A percentile compares a stretch with the other conserved stretches of the same genome.
Conservation (phyloP, 2,888 invertebrate species). For the Emmelina monodactyla region DNA sequence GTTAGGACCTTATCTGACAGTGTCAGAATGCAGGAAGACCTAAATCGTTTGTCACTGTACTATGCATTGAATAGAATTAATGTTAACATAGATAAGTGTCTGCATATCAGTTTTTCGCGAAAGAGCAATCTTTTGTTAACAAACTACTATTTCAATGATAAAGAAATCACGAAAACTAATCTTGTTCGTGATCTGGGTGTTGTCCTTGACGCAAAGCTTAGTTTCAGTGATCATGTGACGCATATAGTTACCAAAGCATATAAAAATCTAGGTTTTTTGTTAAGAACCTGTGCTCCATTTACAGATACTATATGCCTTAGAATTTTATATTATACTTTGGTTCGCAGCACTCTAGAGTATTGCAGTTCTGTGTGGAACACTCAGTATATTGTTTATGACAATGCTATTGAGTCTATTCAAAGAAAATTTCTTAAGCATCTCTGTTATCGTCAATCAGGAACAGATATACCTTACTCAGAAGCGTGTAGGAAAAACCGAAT, state of each 20-base stretch:
- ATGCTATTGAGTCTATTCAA: slow-evolving; percentile 2
- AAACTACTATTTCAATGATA: not conserved
- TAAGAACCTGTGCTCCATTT: slow-evolving; percentile 1
- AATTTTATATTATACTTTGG: slow-evolving; percentile 3
- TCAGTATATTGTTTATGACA: not conserved
- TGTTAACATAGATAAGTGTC: slow-evolving; percentile 3
- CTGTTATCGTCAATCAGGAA: not conserved
- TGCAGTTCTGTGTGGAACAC: slow-evolving; percentile 1
- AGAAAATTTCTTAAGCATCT: not conserved
- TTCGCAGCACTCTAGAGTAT: slow-evolving; percentile 4
- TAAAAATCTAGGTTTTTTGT: slow-evolving; percentile 4
- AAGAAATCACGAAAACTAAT: not conserved
- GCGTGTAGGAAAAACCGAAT: not conserved
- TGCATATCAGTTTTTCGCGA: slow-evolving; percentile 2
- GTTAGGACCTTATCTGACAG: not conserved
- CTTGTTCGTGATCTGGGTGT: not conserved
- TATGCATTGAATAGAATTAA: not conserved
- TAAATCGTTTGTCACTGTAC: not conserved
- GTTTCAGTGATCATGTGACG: not conserved
- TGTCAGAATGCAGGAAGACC: not conserved
- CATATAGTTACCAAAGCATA: not conserved
- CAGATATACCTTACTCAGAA: not conserved
- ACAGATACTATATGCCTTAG: not conserved
- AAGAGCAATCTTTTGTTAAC: not conserved
- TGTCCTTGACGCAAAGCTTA: slow-evolving; percentile 1